Evolutionary conservation across 2,888 invertebrate species (phyloP).

Genomic region (Andrena praecox): DNA sequence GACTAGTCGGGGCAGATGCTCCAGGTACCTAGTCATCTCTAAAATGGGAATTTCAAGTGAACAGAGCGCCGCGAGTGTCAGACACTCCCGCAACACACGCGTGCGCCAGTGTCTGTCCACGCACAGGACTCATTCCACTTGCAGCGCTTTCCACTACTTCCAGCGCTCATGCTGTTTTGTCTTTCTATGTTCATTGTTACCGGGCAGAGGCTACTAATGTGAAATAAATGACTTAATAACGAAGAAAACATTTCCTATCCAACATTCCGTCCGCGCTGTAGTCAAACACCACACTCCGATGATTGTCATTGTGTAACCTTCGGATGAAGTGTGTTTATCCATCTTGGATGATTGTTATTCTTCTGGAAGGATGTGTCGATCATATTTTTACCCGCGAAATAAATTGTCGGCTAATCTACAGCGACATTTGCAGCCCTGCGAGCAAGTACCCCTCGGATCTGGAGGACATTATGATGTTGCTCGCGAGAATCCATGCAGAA

Average conservation of each 20-base stretch:
- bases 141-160: background rate
- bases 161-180: no score
- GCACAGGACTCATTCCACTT: constrained; percentile 18
- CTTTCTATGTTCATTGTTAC: no score
- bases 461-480: constrained; percentile 62
- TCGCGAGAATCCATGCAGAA: constrained; percentile 41
- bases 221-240: no score
- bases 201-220: no score
- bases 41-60: no score
- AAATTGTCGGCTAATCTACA: constrained; percentile 36
- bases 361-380: background rate
- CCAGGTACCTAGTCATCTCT: no score
- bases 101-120: background rate
- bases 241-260: background rate
- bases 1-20: background rate
- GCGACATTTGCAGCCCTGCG: constrained; percentile 36
- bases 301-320: background rate
- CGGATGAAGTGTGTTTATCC: background rate
- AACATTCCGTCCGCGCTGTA: background rate
- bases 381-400: constrained; percentile 11
- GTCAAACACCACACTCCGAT: background rate
- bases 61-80: no score
- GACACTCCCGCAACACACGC: no score
- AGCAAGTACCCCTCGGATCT: background rate
- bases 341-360: background rate